These are phyloP conservation scores for Equus przewalskii DNA, from an alignment of 2,113 vertebrate genomes.

Conservation along the genomic window DNA sequence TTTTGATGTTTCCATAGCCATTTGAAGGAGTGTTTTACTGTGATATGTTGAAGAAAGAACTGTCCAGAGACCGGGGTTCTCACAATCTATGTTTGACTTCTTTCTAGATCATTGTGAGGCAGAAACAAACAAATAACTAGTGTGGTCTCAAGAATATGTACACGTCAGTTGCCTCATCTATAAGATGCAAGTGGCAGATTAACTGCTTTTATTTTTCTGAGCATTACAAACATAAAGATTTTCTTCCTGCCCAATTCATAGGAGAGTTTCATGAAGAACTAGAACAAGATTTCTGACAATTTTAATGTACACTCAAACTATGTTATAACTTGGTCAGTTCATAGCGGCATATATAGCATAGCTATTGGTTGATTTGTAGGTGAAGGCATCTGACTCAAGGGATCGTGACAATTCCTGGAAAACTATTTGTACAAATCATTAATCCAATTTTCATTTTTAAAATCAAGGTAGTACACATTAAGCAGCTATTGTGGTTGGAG, in stretches of 20 bases:
- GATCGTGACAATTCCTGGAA: not conserved
- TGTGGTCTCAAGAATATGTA: not conserved
- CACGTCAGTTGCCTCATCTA: not conserved
- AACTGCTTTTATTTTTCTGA: conserved; percentile 56
- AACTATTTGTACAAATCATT: conserved; percentile 21
- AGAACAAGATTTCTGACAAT: not conserved
- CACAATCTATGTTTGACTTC: not conserved
- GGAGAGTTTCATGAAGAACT: conserved; percentile 28
- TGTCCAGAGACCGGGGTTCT: not conserved
- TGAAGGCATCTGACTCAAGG: not conserved
- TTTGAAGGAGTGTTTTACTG: conserved; percentile 20
- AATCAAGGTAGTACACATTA: not conserved
- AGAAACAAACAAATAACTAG: not conserved
- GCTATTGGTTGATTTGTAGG: not conserved
- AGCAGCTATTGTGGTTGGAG: conserved; percentile 5
- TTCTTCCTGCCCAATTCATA: not conserved
- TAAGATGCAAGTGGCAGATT: not conserved
- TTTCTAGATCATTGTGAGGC: conserved; percentile 1
- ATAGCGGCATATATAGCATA: conserved; percentile 1
- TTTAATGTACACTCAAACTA: conserved; percentile 21
- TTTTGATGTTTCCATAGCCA: conserved; percentile 28
- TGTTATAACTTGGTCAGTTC: not conserved
- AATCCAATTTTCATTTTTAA: conserved; percentile 43
- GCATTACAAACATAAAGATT: not conserved
- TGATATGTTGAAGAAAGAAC: not conserved